Evolutionary conservation across 2,797 vertebrate genomes (phyloP).

Genomic region (Threskiornis aethiopicus): DNA sequence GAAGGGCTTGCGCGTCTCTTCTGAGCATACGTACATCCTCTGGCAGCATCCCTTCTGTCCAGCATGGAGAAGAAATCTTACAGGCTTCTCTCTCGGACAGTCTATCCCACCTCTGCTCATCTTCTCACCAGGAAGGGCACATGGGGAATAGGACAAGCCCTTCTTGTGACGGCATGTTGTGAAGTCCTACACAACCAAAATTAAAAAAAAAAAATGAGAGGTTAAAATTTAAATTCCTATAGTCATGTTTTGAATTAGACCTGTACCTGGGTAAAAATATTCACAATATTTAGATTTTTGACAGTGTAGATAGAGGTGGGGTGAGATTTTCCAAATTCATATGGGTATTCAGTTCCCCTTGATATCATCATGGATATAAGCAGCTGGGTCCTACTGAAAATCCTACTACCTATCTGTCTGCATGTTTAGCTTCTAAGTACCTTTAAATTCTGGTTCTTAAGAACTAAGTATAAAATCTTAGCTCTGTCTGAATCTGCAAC

Average conservation of each 20-base stretch:
- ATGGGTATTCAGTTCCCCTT: not conserved
- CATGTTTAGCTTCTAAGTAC: not conserved
- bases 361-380: not conserved
- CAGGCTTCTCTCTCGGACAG: accelerated
- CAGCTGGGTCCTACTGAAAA: not conserved
- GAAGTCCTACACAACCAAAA: not conserved
- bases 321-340: not conserved
- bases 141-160: not conserved
- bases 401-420: not conserved
- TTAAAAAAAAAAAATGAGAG: not conserved
- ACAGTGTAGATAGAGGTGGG: not conserved
- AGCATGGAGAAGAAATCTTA: not conserved
- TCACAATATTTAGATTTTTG: not conserved
- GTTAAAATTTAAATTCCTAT: not conserved
- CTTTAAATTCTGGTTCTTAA: not conserved
- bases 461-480: not conserved
- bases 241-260: not conserved
- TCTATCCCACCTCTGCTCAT: not conserved
- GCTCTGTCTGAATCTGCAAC: not conserved
- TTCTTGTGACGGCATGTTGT: not conserved
- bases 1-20: not conserved
- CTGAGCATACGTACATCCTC: not conserved
- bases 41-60: not conserved
- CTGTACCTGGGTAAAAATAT: not conserved
- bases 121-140: not conserved